Base-by-base conservation (phyloP, 2,113 vertebrate species). In the Gila orcuttii region DNA sequence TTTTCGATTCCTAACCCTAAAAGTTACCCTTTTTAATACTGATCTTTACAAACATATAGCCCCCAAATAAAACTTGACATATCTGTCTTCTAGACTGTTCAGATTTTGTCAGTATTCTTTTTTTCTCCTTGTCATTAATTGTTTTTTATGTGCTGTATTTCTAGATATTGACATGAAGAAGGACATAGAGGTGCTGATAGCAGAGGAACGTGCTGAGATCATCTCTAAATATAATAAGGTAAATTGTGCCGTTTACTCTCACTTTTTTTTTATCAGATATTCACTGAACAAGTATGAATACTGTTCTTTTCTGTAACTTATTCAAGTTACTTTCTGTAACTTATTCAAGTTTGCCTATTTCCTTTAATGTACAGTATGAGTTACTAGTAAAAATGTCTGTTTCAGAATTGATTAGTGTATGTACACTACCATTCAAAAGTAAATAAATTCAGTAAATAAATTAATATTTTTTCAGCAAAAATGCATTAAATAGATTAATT, bases 81-180 rank as follows among this genome's bases (percentile, higher is more conserved):
- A 69, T 11, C n/a, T 19, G 28, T 68, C 21, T 42, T 42, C 21
- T 13, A 66, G 19, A 21, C 19, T 73, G 36, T 73, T 64, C 19
- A 39, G n/a, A 5, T 28, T 76, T 76, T 23, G 50, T 33, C 45
- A 8, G 25, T 80, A 47, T 80, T 66, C 15, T 50, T 13, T 17
- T 59, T 11, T 78, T 74, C 6, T 85, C 82, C 33, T 52, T 84
- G n/a, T 74, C 62, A 33, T 45, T 55, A 60, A 59, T 8, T 52
- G 6, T 81, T 12, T 39, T 11, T 79, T 21, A 17, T 87, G 50
- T 68, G 31, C 11, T 90, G 62, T 83, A 50, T 17, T 88, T 90
- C 62, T 94, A 97, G 96, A 89, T 95, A 93, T 93, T 96, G 97
- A 96, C 95, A 98, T 97, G 96, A 97, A 96, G 96, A 98, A 97